A percentile compares a stretch with the other conserved stretches of the same genome.
phyloP scores from a whole-genome alignment of 1,140 invertebrate genomes.

The Globodera ellingtonae region DNA sequence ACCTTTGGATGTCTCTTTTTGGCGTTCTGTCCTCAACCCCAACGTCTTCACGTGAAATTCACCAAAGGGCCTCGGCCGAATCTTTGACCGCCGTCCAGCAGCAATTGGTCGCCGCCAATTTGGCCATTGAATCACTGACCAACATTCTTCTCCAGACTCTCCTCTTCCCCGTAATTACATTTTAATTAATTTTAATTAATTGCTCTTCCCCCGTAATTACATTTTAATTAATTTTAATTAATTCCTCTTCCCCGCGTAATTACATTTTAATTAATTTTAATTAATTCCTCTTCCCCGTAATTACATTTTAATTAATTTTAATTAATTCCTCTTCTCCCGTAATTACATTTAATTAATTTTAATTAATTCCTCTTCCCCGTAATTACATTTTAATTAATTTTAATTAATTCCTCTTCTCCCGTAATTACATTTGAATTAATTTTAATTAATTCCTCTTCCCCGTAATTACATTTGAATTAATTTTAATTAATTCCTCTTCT shows the following conservation, averaged over 20 bases:
- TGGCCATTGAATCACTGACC: constrained; percentile 46
- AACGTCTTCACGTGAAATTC: constrained; percentile 26
- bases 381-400: neutral
- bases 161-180: constrained; percentile 30
- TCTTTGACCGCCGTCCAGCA: constrained; percentile 19
- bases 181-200: neutral
- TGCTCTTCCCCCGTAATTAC: neutral
- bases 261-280: neutral
- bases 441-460: neutral
- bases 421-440: neutral
- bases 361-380: constrained; percentile 33
- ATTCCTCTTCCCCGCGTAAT: constrained; percentile 31
- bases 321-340: too few species aligned
- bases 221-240: neutral
- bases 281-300: too few species aligned
- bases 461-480: neutral
- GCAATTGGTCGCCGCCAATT: constrained; percentile 37
- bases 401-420: constrained; percentile 32
- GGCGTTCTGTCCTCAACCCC: constrained; percentile 51
- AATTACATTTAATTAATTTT: neutral
- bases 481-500: too few species aligned
- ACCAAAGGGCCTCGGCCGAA: constrained; percentile 4
- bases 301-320: neutral
- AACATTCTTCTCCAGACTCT: constrained; percentile 41
- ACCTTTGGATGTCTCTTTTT: constrained; percentile 55